Base-by-base conservation (phyloP, 2,113 vertebrate species). In the Lycaon pictus region DNA sequence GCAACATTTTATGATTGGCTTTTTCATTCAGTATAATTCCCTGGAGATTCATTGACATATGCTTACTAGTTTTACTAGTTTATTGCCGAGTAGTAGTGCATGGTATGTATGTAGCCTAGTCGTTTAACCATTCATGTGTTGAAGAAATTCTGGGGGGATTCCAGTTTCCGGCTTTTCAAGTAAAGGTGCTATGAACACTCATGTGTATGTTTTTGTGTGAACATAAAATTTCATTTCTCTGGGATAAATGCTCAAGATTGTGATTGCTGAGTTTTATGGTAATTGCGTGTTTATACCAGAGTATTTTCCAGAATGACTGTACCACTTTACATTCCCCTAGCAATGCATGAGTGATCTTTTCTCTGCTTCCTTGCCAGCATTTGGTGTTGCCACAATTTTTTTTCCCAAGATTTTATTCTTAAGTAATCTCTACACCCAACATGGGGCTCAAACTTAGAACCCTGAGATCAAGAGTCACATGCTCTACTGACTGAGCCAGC, bases 221-320 rank as follows among this genome's bases (percentile, higher is more conserved):
- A 43, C 32, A 35, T 63, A 92, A 53, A 67, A 74, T 92, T 95
- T 76, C 32, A 22, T 77, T 87, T 77, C 27, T 88, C 62, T 84
- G n/a, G 27, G 56, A 79, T 81, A 96, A 88, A 92, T 80, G 55
- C 60, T 60, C 48, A 53, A 72, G 81, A 92, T 19, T 63, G 60
- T 10, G 80, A 80, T 63, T 58, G 37, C 56, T 88, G 5, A 53
- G 67, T 87, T 82, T 76, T 84, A 72, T 88, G 23, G 32, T 89
- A 88, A 63, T 56, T 94, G 16, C 35, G 35, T 56, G 23, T 72
- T 87, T 83, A 56, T 65, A n/a, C 48, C 92, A 79, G 53, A 69
- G 3, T 77, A 1, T 51, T 85, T 81, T 85, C 65, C 16, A 84
- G 60, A 63, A 20, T 63, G 67, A 4, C 69, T 79, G 29, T 12